phyloP scores from a whole-genome alignment of 2,888 invertebrate species.

The Xestia rhomboidea region DNA sequence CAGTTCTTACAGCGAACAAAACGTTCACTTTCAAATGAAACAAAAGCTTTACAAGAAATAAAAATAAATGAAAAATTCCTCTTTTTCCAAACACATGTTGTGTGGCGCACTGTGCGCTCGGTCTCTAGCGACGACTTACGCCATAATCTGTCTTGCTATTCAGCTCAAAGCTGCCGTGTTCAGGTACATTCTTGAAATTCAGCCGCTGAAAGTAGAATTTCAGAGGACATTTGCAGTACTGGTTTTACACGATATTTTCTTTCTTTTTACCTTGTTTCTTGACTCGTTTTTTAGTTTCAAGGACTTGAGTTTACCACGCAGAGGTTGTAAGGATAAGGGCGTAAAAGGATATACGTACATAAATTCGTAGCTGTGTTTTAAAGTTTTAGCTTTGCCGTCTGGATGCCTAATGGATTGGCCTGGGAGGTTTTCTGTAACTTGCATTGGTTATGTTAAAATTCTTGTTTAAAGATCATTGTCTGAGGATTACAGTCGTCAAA shows the following conservation, averaged over 20 bases:
- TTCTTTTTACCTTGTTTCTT: conserved; percentile 47
- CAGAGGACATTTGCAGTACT: conserved; percentile 65
- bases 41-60: conserved; percentile 21
- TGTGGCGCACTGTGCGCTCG: conserved; percentile 64
- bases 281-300: conserved; percentile 39
- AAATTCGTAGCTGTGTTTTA: conserved; percentile 10
- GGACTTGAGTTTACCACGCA: conserved; percentile 25
- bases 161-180: conserved; percentile 71
- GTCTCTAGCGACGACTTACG: conserved; percentile 71
- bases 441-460: background rate
- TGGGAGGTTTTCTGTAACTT: background rate
- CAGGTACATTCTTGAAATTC: conserved; percentile 75
- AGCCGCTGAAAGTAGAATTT: conserved; percentile 67
- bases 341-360: conserved; percentile 24
- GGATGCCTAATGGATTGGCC: background rate
- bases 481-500: background rate
- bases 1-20: background rate
- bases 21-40: conserved; percentile 8
- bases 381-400: conserved; percentile 25
- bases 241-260: conserved; percentile 65
- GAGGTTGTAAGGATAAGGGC: conserved; percentile 19
- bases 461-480: background rate
- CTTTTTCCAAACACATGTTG: conserved; percentile 41
- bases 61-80: conserved; percentile 29
- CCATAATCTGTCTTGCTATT: conserved; percentile 77